Evolutionary conservation across 92 coral and sea anemone genomes (phyloP).

Genomic region (Phenganax stokvisi): DNA sequence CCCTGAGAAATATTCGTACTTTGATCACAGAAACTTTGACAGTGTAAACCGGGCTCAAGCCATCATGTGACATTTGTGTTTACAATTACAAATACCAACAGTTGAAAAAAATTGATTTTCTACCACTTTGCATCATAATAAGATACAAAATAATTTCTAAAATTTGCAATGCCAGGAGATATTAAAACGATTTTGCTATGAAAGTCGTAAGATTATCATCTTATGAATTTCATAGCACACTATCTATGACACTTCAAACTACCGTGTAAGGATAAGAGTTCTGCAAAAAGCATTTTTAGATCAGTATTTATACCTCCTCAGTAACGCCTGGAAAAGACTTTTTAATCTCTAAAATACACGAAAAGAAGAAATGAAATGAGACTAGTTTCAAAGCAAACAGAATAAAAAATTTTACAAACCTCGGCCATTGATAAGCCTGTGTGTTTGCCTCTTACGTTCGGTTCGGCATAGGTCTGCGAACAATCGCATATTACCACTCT

Average conservation of each 20-base stretch:
- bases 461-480: no score
- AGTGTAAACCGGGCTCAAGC: neutral
- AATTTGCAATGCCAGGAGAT: no score
- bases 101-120: no score
- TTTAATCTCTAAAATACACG: slow-evolving; percentile 55
- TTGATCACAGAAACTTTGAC: neutral
- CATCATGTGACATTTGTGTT: neutral
- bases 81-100: neutral
- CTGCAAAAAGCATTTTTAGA: no score
- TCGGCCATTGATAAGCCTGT: slow-evolving; percentile 51
- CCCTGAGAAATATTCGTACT: neutral
- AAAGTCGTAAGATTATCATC: no score
- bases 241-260: no score
- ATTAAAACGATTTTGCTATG: no score
- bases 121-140: neutral
- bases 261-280: no score
- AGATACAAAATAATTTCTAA: neutral
- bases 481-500: no score
- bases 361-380: neutral
- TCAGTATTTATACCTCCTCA: slow-evolving; percentile 47
- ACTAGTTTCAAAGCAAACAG: neutral
- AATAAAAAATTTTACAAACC: slow-evolving; percentile 37
- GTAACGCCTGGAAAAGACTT: slow-evolving; percentile 60
- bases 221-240: no score
- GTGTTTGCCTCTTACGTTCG: no score